Conservation (phyloP, 2,888 invertebrate species). For the Tetramorium bicarinatum region DNA sequence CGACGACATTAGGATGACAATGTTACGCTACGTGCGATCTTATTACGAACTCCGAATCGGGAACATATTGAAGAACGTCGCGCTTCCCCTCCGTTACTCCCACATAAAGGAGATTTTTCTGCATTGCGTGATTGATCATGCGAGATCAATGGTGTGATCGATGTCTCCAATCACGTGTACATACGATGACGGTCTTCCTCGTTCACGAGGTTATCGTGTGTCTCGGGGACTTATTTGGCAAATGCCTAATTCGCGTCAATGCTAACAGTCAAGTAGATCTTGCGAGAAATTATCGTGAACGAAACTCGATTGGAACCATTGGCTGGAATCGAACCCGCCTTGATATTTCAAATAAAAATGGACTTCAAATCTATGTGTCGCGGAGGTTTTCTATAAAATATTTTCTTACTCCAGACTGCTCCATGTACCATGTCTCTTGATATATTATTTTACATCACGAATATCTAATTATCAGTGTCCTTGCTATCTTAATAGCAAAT, state of each 20-base stretch:
- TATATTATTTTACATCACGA: slow-evolving; percentile 8
- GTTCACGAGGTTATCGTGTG: slow-evolving; percentile 53
- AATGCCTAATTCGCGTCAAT: slow-evolving; percentile 19
- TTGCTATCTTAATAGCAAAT: slow-evolving; percentile 29
- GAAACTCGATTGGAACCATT: not conserved
- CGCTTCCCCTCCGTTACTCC: not conserved
- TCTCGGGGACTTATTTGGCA: slow-evolving; percentile 23
- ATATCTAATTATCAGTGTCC: slow-evolving; percentile 12
- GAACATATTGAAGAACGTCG: no score
- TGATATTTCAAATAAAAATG: not conserved
- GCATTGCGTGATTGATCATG: not conserved
- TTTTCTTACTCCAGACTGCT: not conserved
- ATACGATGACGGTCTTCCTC: slow-evolving; percentile 40
- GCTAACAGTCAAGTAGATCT: not conserved
- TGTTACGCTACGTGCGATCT: not conserved
- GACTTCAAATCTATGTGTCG: not conserved
- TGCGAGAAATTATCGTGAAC: not conserved
- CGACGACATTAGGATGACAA: not conserved
- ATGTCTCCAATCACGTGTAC: slow-evolving; percentile 37
- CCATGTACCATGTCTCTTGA: not conserved
- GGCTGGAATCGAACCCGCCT: not conserved
- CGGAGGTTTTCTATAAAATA: not conserved
- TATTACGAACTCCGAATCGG: not conserved
- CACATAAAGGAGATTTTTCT: not conserved
- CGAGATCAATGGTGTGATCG: slow-evolving; percentile 9